Percentiles rank a stretch among this genome's conserved stretches.
phyloP scores from a whole-genome alignment of 1,140 invertebrate genomes.

The Penaeus chinensis region DNA sequence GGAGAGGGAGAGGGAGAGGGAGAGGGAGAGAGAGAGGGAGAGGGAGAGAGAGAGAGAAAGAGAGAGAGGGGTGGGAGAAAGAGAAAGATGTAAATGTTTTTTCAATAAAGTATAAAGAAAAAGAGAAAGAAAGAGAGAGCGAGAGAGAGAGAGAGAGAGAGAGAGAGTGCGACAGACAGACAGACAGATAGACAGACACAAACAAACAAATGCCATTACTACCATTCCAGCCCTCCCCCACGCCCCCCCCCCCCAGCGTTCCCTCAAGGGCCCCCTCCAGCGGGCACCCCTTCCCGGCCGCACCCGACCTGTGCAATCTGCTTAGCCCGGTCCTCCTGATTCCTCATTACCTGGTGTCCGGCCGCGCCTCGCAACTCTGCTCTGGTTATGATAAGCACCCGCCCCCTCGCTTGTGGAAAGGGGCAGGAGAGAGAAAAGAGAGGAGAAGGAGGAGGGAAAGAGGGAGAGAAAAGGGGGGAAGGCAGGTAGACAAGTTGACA shows the following conservation, averaged over 20 bases:
- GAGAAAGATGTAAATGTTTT: not conserved
- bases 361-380: no score
- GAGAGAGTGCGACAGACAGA: not conserved
- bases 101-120: not conserved
- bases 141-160: conserved; percentile 29
- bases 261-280: not conserved
- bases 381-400: no score
- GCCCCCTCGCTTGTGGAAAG: not conserved
- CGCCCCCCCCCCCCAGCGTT: not conserved
- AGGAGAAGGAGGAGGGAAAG: not conserved
- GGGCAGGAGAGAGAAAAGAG: not conserved
- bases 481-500: not conserved
- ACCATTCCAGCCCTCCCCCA: not conserved
- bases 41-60: no score
- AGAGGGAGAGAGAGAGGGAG: no score
- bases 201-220: not conserved
- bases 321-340: no score
- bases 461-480: not conserved
- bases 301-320: no score
- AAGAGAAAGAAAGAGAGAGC: conserved; percentile 27
- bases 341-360: no score
- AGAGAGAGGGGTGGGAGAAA: not conserved
- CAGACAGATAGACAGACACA: conserved; percentile 27
- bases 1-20: no score
- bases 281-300: not conserved